Base-by-base conservation (phyloP, 2,888 invertebrate genomes). In the Nesidiocoris tenuis region DNA sequence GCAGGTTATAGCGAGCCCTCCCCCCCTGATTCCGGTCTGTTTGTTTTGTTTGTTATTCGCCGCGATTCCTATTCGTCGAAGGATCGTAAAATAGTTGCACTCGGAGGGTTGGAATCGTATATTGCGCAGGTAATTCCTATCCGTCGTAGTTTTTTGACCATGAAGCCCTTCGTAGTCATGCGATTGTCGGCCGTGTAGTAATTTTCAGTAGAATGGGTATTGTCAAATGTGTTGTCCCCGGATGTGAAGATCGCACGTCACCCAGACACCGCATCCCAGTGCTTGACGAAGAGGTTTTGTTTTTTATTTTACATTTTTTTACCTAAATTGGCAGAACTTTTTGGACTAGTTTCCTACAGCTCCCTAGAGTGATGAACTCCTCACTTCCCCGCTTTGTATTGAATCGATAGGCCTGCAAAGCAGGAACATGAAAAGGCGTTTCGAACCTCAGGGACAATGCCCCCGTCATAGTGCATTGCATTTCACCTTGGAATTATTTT, bases 211-310 rank as follows among this genome's bases (percentile, higher is more conserved):
- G 70, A 70, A 74, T 74, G 74, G 74, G 74, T 56, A 19, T 61
- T 61, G 18, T 74, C 21, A 74, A 74, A 63, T 74, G 74, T 64
- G 61, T 64, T 12, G 74, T 74, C n/a, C 74, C 74, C 39, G 74
- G 74, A 39, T 74, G 74, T 22, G 63, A 74, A 9, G 74, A 74
- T 21, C 74, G 74, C 61, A 18, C 12, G 57, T 74, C 74, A 16
- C 74, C 74, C 22, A 21, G 74, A 55, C 74, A 74, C 22, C 61
- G 74, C 12, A 39, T 74, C n/a, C 74, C 74, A 39, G 64, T 74
- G 9, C 54, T 74, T 64, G 74, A 74, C 24, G 63, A 74, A 74
- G 63, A 74, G 74, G 74, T 74, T 55, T 39, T 64, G 61, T 63
- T 61, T 17, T 70, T 25, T 2, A 7, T 55, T 56, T 67, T n/a